A percentile compares a stretch with the other conserved stretches of the same genome.
Conservation (phyloP, 64 coral and sea anemone genomes). For the Platygyra sinensis region DNA sequence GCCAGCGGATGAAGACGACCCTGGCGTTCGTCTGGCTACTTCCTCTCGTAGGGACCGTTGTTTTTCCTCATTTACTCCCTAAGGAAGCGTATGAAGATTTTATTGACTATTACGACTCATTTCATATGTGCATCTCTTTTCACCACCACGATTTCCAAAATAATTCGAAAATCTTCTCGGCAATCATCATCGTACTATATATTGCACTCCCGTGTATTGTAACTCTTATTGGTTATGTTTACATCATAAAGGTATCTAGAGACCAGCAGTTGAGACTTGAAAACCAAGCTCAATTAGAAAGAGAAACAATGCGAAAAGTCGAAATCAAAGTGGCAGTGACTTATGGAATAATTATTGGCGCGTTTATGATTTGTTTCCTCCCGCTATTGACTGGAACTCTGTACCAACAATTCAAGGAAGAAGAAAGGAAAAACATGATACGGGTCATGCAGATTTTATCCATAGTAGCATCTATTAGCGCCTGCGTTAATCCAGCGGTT, state of each 20-base stretch:
- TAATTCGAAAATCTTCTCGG: slow-evolving; percentile 34
- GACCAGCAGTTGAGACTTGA: slow-evolving; percentile 32
- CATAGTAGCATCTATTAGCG: slow-evolving; percentile 9
- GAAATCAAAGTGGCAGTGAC: slow-evolving; percentile 54
- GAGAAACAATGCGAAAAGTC: slow-evolving; percentile 5
- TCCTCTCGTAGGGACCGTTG: slow-evolving; percentile 26
- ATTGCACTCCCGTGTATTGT: slow-evolving; percentile 35
- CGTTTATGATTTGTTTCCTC: slow-evolving; percentile 53
- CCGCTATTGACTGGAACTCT: slow-evolving; percentile 47
- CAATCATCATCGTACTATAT: slow-evolving; percentile 11
- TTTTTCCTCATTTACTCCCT: slow-evolving; percentile 35
- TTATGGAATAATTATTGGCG: slow-evolving; percentile 31
- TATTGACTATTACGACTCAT: slow-evolving; percentile 46
- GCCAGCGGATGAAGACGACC: slow-evolving; percentile 1
- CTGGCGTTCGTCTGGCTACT: slow-evolving; percentile 17
- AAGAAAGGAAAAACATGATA: not conserved
- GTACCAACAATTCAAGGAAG: slow-evolving; percentile 36
- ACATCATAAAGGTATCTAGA: slow-evolving; percentile 55
- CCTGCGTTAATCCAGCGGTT: slow-evolving; percentile 53
- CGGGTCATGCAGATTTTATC: slow-evolving; percentile 42
- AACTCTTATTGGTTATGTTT: slow-evolving; percentile 35
- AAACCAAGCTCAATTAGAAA: slow-evolving; percentile 25
- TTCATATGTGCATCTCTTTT: slow-evolving; percentile 40
- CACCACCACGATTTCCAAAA: slow-evolving; percentile 9
- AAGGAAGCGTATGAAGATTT: slow-evolving; percentile 36